These are phyloP conservation scores for Prionailurus viverrinus DNA, from an alignment of 2,113 vertebrate species.

Conservation along the genomic window DNA sequence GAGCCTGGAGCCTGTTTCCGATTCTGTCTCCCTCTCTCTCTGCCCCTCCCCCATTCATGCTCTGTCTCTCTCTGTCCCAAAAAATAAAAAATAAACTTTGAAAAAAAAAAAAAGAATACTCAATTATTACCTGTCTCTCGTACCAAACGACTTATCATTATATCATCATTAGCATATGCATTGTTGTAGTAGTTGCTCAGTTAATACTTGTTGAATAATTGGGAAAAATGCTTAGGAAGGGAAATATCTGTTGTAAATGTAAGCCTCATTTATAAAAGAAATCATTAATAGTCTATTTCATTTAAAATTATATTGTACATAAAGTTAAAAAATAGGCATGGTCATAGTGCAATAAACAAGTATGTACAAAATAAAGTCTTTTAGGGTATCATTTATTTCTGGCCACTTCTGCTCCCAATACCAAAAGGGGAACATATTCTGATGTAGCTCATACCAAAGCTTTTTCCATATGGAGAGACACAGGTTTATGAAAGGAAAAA, in stretches of 20 bases:
- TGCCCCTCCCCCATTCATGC: too few species aligned
- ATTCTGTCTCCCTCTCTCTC: too few species aligned
- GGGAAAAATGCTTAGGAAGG: not conserved
- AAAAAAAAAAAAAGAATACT: too few species aligned
- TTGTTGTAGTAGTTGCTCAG: not conserved
- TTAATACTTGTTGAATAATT: not conserved
- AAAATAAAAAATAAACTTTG: too few species aligned
- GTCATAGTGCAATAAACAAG: not conserved
- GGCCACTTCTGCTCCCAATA: not conserved
- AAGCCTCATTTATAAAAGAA: not conserved
- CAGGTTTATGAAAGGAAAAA: constrained; percentile 18
- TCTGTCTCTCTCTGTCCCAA: too few species aligned
- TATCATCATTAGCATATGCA: not conserved
- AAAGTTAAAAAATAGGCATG: not conserved
- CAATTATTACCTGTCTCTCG: not conserved
- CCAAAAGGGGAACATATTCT: not conserved
- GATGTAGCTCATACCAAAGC: not conserved
- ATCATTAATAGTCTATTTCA: not conserved
- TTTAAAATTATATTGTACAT: not conserved
- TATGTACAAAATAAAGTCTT: not conserved
- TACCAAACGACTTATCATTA: not conserved
- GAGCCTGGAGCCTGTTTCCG: too few species aligned
- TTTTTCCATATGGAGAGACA: not conserved
- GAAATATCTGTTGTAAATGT: not conserved
- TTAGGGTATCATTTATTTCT: not conserved